Percentiles rank a stretch among this genome's conserved stretches.
phyloP scores from a whole-genome alignment of 2,113 vertebrate genomes.

The Pteronura brasiliensis region DNA sequence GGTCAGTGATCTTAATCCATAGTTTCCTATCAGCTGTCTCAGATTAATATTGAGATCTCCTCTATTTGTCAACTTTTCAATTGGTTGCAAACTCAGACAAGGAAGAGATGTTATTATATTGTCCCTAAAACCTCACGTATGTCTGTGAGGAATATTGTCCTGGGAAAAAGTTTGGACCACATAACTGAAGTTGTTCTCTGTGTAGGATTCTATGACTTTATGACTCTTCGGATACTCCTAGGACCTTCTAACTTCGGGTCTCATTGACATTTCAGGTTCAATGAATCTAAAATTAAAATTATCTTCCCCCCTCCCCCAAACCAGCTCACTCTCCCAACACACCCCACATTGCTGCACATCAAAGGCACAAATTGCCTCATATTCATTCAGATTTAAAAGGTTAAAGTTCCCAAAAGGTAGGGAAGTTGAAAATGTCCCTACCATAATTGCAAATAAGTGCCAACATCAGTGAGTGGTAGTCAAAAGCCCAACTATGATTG shows the following conservation, averaged over 20 bases:
- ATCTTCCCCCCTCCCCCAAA: background rate
- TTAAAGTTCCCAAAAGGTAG: background rate
- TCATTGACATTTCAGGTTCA: background rate
- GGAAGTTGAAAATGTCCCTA: background rate
- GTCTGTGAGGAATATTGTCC: background rate
- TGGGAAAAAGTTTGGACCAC: background rate
- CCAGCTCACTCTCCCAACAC: background rate
- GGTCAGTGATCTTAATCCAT: background rate
- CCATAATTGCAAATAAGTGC: background rate
- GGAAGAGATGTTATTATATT: background rate
- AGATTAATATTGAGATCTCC: background rate
- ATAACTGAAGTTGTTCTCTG: background rate
- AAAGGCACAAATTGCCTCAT: background rate
- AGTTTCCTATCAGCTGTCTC: background rate
- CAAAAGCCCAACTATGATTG: background rate
- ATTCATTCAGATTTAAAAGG: background rate
- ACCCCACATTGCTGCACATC: background rate
- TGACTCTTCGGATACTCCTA: background rate
- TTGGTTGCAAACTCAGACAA: background rate
- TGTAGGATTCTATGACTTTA: background rate
- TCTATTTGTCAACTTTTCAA: background rate
- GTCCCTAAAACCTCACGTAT: background rate
- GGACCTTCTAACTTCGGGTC: background rate
- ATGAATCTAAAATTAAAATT: background rate
- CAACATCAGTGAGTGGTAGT: background rate